Percentiles rank a stretch among this genome's conserved stretches.
These are phyloP conservation scores for Hofmannophila pseudospretella DNA, from an alignment of 2,888 invertebrate species.

Conservation along the genomic window DNA sequence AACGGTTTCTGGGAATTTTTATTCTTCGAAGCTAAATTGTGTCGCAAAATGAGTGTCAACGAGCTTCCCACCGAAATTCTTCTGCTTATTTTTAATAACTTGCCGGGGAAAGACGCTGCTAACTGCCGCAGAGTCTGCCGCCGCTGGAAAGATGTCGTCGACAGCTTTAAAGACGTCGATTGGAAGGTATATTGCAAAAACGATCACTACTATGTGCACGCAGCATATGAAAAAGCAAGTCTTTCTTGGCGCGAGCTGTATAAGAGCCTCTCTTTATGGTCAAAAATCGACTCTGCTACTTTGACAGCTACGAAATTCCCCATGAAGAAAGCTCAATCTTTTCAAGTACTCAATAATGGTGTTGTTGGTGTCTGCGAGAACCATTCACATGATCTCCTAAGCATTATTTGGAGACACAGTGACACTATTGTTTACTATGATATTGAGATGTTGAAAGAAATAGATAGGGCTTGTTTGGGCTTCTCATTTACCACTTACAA, in stretches of 20 bases:
- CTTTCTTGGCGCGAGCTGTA: neutral
- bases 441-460: neutral
- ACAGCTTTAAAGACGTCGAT: neutral
- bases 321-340: neutral
- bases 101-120: neutral
- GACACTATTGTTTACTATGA: neutral
- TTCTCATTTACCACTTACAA: neutral
- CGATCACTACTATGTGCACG: neutral
- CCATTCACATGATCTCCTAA: neutral
- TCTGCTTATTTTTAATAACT: neutral
- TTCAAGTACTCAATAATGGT: neutral
- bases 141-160: neutral
- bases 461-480: neutral
- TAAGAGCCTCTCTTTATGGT: neutral
- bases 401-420: neutral
- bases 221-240: neutral
- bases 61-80: neutral
- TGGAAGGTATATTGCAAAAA: neutral
- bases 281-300: neutral
- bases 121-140: neutral
- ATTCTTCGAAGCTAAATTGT: too few relatives aligned
- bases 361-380: neutral
- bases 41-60: too few relatives aligned
- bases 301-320: neutral
- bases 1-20: too few relatives aligned